phyloP scores from a whole-genome alignment of 2,113 vertebrate genomes.

The Ahaetulla prasina region DNA sequence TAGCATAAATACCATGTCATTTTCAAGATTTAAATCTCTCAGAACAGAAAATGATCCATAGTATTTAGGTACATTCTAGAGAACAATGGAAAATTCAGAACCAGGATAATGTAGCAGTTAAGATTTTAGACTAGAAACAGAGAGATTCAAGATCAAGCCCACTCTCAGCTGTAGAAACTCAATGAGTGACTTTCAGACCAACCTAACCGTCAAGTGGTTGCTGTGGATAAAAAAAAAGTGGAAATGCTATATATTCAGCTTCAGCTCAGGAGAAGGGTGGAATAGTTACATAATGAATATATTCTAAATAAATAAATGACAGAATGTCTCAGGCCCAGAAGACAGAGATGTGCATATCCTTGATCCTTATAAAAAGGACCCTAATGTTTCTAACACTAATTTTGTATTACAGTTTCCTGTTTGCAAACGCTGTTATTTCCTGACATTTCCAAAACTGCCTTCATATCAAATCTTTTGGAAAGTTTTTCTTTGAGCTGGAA shows the following conservation, averaged over 20 bases:
- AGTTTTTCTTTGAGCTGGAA: not conserved
- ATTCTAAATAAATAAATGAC: not conserved
- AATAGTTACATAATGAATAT: not conserved
- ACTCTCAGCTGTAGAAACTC: not conserved
- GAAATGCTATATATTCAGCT: not conserved
- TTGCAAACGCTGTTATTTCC: not conserved
- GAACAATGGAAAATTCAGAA: not conserved
- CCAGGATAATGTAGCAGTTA: not conserved
- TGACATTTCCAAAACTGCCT: conserved; percentile 27
- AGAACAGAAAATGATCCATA: not conserved
- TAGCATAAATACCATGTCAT: not conserved
- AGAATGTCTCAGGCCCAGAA: not conserved
- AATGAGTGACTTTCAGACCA: not conserved
- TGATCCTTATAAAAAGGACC: not conserved
- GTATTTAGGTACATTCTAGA: not conserved
- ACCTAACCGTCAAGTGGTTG: not conserved
- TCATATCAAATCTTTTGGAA: conserved; percentile 18
- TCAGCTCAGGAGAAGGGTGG: not conserved
- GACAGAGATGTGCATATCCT: not conserved
- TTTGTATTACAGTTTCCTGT: conserved; percentile 57
- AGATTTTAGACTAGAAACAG: not conserved
- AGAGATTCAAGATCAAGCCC: not conserved
- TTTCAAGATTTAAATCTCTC: not conserved
- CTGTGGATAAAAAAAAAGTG: not conserved
- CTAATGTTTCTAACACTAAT: conserved; percentile 28